These are phyloP conservation scores for Linyphia triangularis DNA, from an alignment of 2,888 invertebrate genomes.

Conservation along the genomic window DNA sequence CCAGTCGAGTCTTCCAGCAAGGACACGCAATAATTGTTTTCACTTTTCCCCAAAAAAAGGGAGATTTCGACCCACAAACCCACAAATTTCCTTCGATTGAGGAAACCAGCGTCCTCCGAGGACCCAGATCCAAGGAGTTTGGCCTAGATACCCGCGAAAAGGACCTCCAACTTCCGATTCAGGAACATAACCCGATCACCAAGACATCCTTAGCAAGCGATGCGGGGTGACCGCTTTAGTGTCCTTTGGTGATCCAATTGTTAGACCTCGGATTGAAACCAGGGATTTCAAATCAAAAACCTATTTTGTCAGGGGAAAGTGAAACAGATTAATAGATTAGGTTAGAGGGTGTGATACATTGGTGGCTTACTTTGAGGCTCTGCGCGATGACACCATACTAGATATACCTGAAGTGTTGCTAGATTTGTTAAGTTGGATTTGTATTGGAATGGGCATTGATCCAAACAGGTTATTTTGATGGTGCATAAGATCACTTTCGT, in stretches of 20 bases:
- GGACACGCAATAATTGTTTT: slow-evolving; percentile 15
- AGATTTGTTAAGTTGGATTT: no score
- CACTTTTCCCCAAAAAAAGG: not conserved
- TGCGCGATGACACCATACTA: no score
- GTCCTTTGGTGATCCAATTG: slow-evolving; percentile 24
- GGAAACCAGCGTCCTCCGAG: slow-evolving; percentile 37
- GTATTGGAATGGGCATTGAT: no score
- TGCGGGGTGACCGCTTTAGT: slow-evolving; percentile 23
- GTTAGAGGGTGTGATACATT: not conserved
- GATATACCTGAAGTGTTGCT: no score
- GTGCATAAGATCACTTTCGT: not conserved
- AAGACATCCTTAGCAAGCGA: slow-evolving; percentile 35
- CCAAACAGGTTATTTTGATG: no score
- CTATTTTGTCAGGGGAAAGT: not conserved
- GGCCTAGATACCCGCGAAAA: slow-evolving; percentile 29
- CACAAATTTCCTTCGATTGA: slow-evolving; percentile 9
- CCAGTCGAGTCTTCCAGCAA: not conserved
- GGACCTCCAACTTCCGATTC: slow-evolving; percentile 41
- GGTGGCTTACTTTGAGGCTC: not conserved
- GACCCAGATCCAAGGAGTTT: slow-evolving; percentile 9
- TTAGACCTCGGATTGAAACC: no score
- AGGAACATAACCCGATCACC: not conserved
- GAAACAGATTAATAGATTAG: not conserved
- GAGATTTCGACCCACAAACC: slow-evolving; percentile 31
- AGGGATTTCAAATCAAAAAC: no score